phyloP scores from a whole-genome alignment of 2,888 invertebrate genomes.

The Trissolcus japonicus region DNA sequence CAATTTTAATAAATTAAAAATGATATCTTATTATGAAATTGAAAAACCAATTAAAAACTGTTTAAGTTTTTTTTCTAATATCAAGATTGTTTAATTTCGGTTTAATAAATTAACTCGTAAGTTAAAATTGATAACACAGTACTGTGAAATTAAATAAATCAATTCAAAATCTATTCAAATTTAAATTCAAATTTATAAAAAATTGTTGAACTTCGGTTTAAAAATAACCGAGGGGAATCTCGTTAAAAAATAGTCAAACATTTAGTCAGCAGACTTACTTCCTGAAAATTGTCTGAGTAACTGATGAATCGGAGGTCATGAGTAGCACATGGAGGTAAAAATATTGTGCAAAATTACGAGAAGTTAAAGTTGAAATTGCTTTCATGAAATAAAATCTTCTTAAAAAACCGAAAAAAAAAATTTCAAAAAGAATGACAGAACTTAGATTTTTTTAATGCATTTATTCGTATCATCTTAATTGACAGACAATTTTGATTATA shows the following conservation, averaged over 20 bases:
- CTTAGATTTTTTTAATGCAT: too few relatives aligned
- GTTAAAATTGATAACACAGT: background rate
- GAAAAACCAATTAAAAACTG: background rate
- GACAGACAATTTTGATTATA: too few relatives aligned
- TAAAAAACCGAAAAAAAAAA: background rate
- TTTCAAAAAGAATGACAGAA: too few relatives aligned
- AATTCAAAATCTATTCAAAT: too few relatives aligned
- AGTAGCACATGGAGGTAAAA: background rate
- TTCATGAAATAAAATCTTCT: background rate
- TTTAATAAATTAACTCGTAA: too few relatives aligned
- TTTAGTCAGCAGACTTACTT: constrained; percentile 16
- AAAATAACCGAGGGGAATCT: too few relatives aligned
- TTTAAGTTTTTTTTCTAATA: background rate
- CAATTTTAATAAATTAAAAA: too few relatives aligned
- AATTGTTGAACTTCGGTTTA: too few relatives aligned
- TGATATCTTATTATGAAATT: too few relatives aligned
- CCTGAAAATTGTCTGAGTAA: constrained; percentile 28
- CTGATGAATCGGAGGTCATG: constrained; percentile 14
- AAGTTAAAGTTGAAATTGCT: background rate
- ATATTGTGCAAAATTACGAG: constrained; percentile 18
- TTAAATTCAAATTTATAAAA: too few relatives aligned
- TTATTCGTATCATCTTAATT: too few relatives aligned
- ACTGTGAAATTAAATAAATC: too few relatives aligned
- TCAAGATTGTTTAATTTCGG: background rate
- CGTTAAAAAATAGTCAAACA: constrained; percentile 12